phyloP scores from a whole-genome alignment of 1,140 invertebrate genomes.

The Melipona quadrifasciata region DNA sequence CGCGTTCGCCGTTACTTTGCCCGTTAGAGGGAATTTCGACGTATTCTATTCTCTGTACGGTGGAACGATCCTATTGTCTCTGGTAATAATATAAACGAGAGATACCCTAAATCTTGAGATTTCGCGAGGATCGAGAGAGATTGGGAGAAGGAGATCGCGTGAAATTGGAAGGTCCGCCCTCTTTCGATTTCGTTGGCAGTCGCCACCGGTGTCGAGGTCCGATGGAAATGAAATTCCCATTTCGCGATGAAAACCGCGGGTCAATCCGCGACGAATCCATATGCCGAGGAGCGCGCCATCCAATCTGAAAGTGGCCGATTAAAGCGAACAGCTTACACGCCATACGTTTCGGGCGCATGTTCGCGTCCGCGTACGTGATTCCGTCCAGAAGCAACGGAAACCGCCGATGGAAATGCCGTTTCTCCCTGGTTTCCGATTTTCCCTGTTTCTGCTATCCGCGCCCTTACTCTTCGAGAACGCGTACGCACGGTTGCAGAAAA shows the following conservation, averaged over 20 bases:
- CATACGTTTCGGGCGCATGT: conserved; percentile 67
- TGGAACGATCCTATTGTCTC: not conserved
- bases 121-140: not conserved
- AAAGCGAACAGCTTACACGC: conserved; percentile 69
- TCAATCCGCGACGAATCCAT: conserved; percentile 72
- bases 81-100: not conserved
- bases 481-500: not conserved
- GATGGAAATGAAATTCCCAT: conserved; percentile 72
- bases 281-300: conserved; percentile 72
- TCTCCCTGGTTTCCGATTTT: not conserved
- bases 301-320: conserved; percentile 70
- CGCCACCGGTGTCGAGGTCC: conserved; percentile 32
- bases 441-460: not conserved
- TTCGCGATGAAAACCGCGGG: conserved; percentile 66
- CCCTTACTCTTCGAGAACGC: not conserved
- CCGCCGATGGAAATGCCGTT: conserved; percentile 46
- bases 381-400: conserved; percentile 60
- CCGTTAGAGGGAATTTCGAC: not conserved
- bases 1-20: not conserved
- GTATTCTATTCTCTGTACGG: not conserved
- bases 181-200: conserved; percentile 47
- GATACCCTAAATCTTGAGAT: not conserved
- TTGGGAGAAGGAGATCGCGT: not conserved
- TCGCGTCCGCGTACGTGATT: conserved; percentile 44
- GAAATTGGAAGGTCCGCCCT: conserved; percentile 1